A percentile compares a stretch with the other conserved stretches of the same genome.
These are phyloP conservation scores for Drosophila arizonae DNA, from an alignment of 1,140 invertebrate species.

Conservation along the genomic window DNA sequence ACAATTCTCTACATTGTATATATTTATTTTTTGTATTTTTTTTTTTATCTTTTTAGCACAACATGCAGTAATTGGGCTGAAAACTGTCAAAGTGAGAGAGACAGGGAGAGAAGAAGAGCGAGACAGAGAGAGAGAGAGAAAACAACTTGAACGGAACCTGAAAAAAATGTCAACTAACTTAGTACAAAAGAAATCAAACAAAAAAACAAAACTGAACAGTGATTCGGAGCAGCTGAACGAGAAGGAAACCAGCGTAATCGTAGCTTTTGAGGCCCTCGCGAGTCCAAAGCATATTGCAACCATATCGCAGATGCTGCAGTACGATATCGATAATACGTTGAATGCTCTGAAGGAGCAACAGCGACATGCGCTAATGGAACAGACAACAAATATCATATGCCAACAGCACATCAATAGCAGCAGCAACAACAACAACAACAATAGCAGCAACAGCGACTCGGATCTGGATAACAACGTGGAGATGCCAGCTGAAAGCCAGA, in stretches of 20 bases:
- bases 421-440: background rate
- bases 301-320: constrained; percentile 78
- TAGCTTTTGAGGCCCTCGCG: constrained; percentile 33
- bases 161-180: constrained; percentile 63
- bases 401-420: background rate
- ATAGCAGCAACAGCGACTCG: background rate
- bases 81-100: constrained; percentile 3
- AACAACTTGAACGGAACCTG: constrained; percentile 22
- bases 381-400: constrained; percentile 1
- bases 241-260: constrained; percentile 2
- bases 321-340: constrained; percentile 82
- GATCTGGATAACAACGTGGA: constrained; percentile 41
- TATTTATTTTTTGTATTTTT: background rate
- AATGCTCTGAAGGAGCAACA: constrained; percentile 77
- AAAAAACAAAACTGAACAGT: constrained; percentile 35
- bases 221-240: constrained; percentile 26
- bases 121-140: background rate
- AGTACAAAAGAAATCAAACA: constrained; percentile 53
- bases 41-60: constrained; percentile 8
- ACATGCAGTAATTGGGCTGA: background rate
- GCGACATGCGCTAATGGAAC: constrained; percentile 48
- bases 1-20: background rate
- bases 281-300: constrained; percentile 52
- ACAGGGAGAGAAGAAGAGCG: background rate
- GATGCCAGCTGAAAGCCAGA: constrained; percentile 20